Conservation (phyloP, 2,797 vertebrate genomes). For the Taeniopygia guttata region DNA sequence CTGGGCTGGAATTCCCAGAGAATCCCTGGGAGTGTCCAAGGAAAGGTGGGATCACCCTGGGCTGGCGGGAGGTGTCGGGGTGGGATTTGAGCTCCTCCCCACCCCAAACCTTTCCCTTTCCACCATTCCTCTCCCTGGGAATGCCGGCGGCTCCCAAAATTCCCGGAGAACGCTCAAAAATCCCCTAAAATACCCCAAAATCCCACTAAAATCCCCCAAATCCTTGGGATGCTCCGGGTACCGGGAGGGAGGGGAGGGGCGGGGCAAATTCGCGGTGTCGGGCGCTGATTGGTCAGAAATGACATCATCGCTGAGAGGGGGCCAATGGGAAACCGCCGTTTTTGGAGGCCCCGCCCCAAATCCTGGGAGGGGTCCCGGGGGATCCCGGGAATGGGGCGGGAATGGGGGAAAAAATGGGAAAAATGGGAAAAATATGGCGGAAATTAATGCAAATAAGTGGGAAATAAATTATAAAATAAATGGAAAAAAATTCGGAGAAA, state of each 20-base stretch:
- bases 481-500: too few species aligned
- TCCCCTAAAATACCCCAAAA: too few species aligned
- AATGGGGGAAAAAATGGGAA: neutral
- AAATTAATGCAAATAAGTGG: neutral
- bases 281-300: constrained; percentile 57
- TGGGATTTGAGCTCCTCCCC: neutral
- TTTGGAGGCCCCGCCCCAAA: neutral
- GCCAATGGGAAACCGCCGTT: accelerated
- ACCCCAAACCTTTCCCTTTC: neutral
- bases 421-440: accelerated
- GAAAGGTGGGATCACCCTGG: accelerated
- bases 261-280: neutral
- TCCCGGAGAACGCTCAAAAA: neutral
- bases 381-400: neutral
- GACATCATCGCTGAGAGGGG: constrained; percentile 30
- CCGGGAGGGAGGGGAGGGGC: neutral
- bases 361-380: neutral
- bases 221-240: neutral
- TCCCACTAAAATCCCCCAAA: neutral
- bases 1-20: too few species aligned
- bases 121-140: neutral
- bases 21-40: neutral
- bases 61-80: accelerated
- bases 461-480: neutral
- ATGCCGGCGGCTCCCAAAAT: neutral